phyloP scores from a whole-genome alignment of 2,797 vertebrate genomes.

The Lagorchestes hirsutus region DNA sequence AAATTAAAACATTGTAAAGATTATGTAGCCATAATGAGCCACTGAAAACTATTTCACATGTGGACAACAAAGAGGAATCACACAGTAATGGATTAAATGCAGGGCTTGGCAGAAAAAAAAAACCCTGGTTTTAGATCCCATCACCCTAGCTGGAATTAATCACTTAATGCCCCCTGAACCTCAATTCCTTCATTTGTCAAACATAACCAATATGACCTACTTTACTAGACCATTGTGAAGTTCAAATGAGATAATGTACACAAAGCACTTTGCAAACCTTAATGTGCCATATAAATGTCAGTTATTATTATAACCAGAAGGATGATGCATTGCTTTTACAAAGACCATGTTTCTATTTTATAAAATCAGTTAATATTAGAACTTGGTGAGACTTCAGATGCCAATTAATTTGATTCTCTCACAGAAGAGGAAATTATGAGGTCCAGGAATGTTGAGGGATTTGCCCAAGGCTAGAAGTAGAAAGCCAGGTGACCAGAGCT shows the following conservation, averaged over 20 bases:
- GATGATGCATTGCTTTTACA: neutral
- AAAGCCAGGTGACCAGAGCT: neutral
- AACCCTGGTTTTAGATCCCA: neutral
- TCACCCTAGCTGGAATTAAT: neutral
- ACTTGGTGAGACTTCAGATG: neutral
- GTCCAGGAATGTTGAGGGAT: slow-evolving; percentile 15
- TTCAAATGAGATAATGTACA: neutral
- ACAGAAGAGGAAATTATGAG: neutral
- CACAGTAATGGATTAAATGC: neutral
- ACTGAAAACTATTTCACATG: neutral
- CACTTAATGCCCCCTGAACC: neutral
- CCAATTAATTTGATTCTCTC: slow-evolving; percentile 12
- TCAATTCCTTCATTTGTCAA: neutral
- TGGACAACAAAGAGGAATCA: neutral
- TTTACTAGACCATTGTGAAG: neutral
- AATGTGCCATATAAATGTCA: neutral
- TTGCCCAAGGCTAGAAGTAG: slow-evolving; percentile 3
- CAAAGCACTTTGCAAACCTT: neutral
- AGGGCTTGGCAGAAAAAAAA: neutral
- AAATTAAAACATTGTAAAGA: slow-evolving; percentile 33
- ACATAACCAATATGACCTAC: neutral
- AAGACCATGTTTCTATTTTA: slow-evolving; percentile 28
- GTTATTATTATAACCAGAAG: slow-evolving; percentile 13
- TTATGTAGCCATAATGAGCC: neutral
- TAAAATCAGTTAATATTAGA: slow-evolving; percentile 31